A percentile compares a stretch with the other conserved stretches of the same genome.
phyloP scores from a whole-genome alignment of 2,888 invertebrate genomes.

The Seladonia tumulorum region DNA sequence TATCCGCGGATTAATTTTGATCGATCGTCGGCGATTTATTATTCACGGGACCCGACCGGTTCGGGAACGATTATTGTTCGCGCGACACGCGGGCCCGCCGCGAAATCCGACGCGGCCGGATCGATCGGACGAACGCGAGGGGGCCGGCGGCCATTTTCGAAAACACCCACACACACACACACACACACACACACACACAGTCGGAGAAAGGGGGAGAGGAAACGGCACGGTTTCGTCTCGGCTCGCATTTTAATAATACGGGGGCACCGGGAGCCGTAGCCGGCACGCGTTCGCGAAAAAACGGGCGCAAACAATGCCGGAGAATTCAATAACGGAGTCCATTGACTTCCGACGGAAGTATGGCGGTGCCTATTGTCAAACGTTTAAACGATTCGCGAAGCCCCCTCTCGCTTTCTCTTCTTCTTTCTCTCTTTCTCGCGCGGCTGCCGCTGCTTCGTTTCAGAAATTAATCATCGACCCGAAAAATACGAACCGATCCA shows the following conservation, averaged over 20 bases:
- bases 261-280: constrained; percentile 23
- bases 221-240: neutral
- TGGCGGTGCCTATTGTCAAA: constrained; percentile 32
- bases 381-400: constrained; percentile 15
- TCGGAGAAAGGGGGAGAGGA: neutral
- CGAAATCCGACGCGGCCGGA: constrained; percentile 2
- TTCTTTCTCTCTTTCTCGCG: neutral
- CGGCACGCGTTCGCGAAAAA: neutral
- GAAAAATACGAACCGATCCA: constrained; percentile 3
- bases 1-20: neutral
- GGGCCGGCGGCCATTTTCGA: constrained; percentile 14
- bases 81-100: neutral
- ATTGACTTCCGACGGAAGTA: constrained; percentile 46
- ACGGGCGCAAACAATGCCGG: constrained; percentile 20
- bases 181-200: constrained; percentile 3
- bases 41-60: neutral
- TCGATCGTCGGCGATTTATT: neutral
- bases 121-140: constrained; percentile 54
- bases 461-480: constrained; percentile 25
- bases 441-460: neutral
- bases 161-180: constrained; percentile 26
- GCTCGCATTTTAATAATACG: constrained; percentile 38
- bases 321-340: constrained; percentile 30
- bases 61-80: neutral
- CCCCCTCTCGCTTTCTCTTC: neutral